These are phyloP conservation scores for Probaryconus sp. DNA, from an alignment of 1,140 invertebrate genomes.

Conservation along the genomic window DNA sequence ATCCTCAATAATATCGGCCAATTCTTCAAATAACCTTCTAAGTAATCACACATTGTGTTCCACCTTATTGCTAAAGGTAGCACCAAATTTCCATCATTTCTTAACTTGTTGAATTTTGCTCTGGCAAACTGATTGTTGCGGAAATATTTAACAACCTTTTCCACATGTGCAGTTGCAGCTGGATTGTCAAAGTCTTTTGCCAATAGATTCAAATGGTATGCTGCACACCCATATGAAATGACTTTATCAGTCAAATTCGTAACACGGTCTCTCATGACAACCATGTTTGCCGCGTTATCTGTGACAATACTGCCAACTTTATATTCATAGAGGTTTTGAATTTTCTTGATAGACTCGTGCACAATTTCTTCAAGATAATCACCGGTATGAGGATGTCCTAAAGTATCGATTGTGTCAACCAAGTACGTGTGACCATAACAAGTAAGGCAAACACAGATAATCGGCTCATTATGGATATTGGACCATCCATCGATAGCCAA, in stretches of 20 bases:
- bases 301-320: constrained; percentile 26
- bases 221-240: constrained; percentile 27
- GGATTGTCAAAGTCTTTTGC: constrained; percentile 35
- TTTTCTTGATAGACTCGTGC: constrained; percentile 15
- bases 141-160: constrained; percentile 27
- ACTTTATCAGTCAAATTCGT: constrained; percentile 5
- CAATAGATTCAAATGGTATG: constrained; percentile 25
- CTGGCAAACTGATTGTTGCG: constrained; percentile 32
- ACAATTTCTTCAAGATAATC: constrained; percentile 30
- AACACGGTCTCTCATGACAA: constrained; percentile 17
- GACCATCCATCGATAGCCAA: constrained; percentile 28
- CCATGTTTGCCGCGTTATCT: constrained; percentile 32
- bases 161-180: constrained; percentile 15
- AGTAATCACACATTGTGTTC: constrained; percentile 23
- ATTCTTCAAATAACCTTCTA: constrained; percentile 15
- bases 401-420: constrained; percentile 33
- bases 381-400: constrained; percentile 22
- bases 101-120: constrained; percentile 21
- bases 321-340: constrained; percentile 25
- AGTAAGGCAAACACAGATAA: constrained; percentile 23
- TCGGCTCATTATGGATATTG: constrained; percentile 33
- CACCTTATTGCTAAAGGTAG: constrained; percentile 23
- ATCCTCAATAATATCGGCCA: constrained; percentile 12
- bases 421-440: constrained; percentile 27
- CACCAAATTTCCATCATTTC: constrained; percentile 10